Evolutionary conservation across 35 echinoderm and acorn worm genomes (phyloP), one percentile per base, ranked within the genome.

Genomic region (Ptychodera flava): DNA sequence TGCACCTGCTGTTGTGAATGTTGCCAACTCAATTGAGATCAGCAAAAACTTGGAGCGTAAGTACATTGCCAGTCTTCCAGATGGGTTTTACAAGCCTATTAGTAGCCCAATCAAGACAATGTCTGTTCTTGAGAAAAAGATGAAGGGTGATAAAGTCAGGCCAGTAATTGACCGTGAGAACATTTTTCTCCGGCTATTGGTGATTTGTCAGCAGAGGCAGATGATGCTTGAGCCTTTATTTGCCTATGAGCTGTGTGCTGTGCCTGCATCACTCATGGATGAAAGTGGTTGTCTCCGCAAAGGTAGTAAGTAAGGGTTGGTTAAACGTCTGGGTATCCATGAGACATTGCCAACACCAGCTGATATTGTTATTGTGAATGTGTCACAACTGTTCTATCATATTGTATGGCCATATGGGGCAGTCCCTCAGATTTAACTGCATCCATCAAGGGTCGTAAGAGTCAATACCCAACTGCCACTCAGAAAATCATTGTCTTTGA

Each of bases 401-500:
- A 29, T 84, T 0, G 82, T 84, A 30, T 84, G 82, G 82, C 82
- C 82, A 0, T 84, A 84, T 29, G 85, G 2, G 52, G 85, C 28
- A 77, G 30, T 77, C 32, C 78, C 0, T 86, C 85, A 77, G 85
- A 33, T 76, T 76, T 86, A 0, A n/a, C 85, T 32, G 85, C 85
- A 86, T 86, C 85, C 85, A 88, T 35, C 31, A 88, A 28, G 78
- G 78, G 86, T 30, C 76, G 78, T 88, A 78, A 88, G 32, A 88
- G 37, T 35, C 80, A n/a, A n/a, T n/a, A n/a, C n/a, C n/a, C n/a
- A n/a, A 81, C 33, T 79, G 78, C 16, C 79, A 89, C 80, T 83
- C 38, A 89, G 77, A 89, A 89, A 76, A 37, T 89, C 16, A 36
- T 89, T 89, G 87, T 89, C 35, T 89, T 89, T 89, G 87, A 89